Base-by-base conservation (phyloP, 1,140 invertebrate genomes). In the Drosophila novamexicana region DNA sequence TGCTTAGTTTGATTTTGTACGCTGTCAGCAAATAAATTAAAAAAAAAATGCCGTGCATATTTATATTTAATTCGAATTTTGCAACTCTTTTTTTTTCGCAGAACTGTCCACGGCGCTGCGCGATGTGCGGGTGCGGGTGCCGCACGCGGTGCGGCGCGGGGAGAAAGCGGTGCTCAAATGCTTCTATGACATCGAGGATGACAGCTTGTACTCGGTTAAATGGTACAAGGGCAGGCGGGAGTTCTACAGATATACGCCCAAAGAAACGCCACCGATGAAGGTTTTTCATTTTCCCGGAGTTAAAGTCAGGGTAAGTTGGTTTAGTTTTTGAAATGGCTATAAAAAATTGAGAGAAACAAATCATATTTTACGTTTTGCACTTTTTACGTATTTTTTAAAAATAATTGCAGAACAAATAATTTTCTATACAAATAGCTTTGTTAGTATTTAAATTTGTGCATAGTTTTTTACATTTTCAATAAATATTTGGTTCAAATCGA, bases 171-270 rank as follows among this genome's bases (percentile, higher is more conserved):
- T 94, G 67, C 93, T 97, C 10, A 94, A 94, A 75, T 97, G 97
- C 92, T 94, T 94, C 63, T 97, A 97, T 92, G 95, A 97, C 83
- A 93, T 97, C 68, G 96, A 97, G 93, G 94, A 95, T 12, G 95
- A 95, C 9, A 95, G 94, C 44, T 94, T 97, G 12, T 97, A 97
- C 91, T 96, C 96, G 0, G 95, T 97, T 72, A 96, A 97, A 92
- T 97, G 97, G 96, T 97, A 97, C 86, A 94, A 96, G 53, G 96
- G 96, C 45, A 94, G 94, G 77, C 94, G 95, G 18, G 96, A 97
- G 81, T 97, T 97, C 92, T 97, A 97, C 90, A 94, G 96, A 77
- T 97, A 94, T 83, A 95, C 96, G 4, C 96, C 96, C 0, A 96
- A 94, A 61, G 95, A 96, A 75, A 94, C 93, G 34, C 96, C 96